Base-by-base conservation (phyloP, 1,140 invertebrate species). In the Ephestia elutella region DNA sequence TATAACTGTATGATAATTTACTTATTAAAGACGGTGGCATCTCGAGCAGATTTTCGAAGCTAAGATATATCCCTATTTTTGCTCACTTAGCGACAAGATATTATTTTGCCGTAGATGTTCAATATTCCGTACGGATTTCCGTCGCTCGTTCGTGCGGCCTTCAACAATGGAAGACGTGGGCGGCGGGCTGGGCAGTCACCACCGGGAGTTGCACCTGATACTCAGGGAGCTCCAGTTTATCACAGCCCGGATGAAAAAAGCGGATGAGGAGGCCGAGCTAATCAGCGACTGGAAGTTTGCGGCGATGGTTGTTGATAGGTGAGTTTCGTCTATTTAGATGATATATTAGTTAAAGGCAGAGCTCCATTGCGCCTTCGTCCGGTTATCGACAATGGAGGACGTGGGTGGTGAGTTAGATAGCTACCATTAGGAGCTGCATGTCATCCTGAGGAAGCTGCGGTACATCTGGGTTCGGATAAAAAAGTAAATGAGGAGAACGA, bases 231-330 rank as follows among this genome's bases (percentile, higher is more conserved):
- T 99, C 51, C 95, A 96, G 80, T 98, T 98, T 89, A 98, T 99
- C 75, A 98, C 96, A 11, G 92, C 92, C 70, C 92, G 95, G 63
- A 95, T 97, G 94, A 93, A 94, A 75, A 96, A 97, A 82, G 93
- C 95, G 54, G 96, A 98, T 74, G 95, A 96, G 67, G 94, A 95
- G 73, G 93, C 94, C n/a, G 96, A 97, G 77, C 91, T 97, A 50
- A 96, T 97, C 64, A 96, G 94, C 82, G 98, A 99, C 86, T 99
- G 98, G 98, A 99, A 99, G 87, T 99, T 99, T 88, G 98, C 98
- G 56, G 98, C 98, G 65, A 96, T 99, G 97, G 98, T 99, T 71
- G 96, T 99, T 75, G 98, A 99, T 90, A 93, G 93, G 93, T 93
- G 64, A 66, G 58, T 38, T 65, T 15, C 18, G 32, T 11, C 7